A percentile compares a stretch with the other conserved stretches of the same genome.
These are phyloP conservation scores for Apodemus speciosus DNA, from an alignment of 2,113 vertebrate genomes.

Conservation along the genomic window DNA sequence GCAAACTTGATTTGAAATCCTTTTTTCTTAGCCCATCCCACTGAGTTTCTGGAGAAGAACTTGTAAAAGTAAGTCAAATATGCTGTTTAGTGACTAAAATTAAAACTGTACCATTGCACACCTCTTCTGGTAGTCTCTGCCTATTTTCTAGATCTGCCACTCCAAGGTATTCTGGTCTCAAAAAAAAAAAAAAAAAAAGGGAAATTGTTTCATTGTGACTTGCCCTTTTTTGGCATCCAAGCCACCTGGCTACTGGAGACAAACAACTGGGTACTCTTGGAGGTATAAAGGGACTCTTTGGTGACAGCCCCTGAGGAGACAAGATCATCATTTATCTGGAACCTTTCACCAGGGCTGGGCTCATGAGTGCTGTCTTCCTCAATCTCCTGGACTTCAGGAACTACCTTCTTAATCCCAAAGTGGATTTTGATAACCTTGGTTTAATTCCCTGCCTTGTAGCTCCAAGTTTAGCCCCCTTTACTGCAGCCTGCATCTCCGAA, in stretches of 20 bases:
- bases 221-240: conserved; percentile 23
- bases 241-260: neutral
- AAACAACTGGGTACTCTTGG: neutral
- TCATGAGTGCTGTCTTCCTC: neutral
- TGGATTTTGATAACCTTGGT: conserved; percentile 51
- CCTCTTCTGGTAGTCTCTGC: neutral
- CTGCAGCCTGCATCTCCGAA: conserved; percentile 79
- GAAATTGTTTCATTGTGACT: conserved; percentile 8
- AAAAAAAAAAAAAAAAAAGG: conserved; percentile 2
- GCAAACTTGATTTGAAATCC: neutral
- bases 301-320: neutral
- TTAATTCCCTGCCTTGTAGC: conserved; percentile 62
- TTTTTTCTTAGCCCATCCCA: neutral
- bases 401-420: conserved; percentile 54
- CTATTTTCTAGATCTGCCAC: neutral
- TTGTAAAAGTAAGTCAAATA: conserved; percentile 15
- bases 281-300: neutral
- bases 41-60: conserved; percentile 30
- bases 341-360: neutral
- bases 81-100: neutral
- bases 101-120: neutral
- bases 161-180: neutral
- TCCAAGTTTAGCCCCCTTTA: conserved; percentile 83
- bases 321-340: neutral
- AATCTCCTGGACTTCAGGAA: conserved; percentile 26